Conservation (phyloP, 2,888 invertebrate species). For the Lasiommata megera region DNA sequence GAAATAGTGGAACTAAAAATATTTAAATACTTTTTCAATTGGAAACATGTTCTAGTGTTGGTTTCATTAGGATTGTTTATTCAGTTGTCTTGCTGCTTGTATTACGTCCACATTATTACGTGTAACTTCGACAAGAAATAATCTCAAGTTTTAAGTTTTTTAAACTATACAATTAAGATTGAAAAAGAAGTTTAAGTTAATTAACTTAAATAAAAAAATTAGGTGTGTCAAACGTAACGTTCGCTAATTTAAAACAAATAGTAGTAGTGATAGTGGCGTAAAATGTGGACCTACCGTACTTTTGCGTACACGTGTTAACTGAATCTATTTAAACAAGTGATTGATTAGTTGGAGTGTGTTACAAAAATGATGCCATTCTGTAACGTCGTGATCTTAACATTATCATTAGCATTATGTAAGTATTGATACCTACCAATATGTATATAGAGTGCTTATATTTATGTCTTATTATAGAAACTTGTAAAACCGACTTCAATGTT, state of each 20-base stretch:
- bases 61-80: constrained; percentile 16
- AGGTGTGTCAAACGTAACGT: background rate
- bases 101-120: background rate
- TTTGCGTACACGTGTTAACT: constrained; percentile 8
- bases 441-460: too few relatives aligned
- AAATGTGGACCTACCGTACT: constrained; percentile 4
- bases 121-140: background rate
- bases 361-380: constrained; percentile 21
- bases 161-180: too few relatives aligned
- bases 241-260: background rate
- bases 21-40: background rate
- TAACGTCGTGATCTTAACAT: constrained; percentile 17
- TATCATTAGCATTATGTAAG: constrained; percentile 27
- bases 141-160: background rate
- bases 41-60: background rate
- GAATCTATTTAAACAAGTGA: background rate
- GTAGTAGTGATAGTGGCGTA: background rate
- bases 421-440: background rate
- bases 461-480: too few relatives aligned
- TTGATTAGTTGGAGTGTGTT: background rate
- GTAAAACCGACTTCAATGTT: too few relatives aligned
- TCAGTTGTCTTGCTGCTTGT: constrained; percentile 17
- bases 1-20: background rate
- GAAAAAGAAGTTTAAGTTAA: too few relatives aligned
- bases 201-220: background rate